Conservation (phyloP, 2,888 invertebrate species). For the Chloromyia formosa region DNA sequence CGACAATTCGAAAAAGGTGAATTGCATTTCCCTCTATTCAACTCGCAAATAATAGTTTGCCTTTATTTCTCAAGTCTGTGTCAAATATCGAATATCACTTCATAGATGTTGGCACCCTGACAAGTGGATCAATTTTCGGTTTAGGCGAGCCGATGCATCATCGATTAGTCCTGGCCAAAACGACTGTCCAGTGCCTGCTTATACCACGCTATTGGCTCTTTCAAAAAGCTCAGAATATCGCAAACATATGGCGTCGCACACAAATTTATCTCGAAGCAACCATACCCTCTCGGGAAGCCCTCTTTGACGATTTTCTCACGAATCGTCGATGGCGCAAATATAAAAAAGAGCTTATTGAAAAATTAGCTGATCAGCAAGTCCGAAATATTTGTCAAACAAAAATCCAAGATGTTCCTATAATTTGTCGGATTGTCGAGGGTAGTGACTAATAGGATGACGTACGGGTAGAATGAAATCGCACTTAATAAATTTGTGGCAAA, state of each 20-base stretch:
- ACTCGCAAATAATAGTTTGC: no score
- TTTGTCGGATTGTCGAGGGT: slow-evolving; percentile 59
- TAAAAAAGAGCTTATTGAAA: slow-evolving; percentile 55
- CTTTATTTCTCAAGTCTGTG: no score
- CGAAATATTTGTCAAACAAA: slow-evolving; percentile 59
- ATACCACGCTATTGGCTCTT: slow-evolving; percentile 76
- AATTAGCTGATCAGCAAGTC: slow-evolving; percentile 48
- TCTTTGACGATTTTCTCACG: slow-evolving; percentile 57
- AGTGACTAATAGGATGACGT: no score
- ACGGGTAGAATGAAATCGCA: no score
- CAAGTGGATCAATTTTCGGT: slow-evolving; percentile 67
- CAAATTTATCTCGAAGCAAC: slow-evolving; percentile 57
- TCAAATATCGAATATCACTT: slow-evolving; percentile 56
- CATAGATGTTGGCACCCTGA: slow-evolving; percentile 60
- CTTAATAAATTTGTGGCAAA: no score
- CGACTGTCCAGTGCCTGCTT: slow-evolving; percentile 72
- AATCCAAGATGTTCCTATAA: slow-evolving; percentile 59
- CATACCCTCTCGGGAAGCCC: slow-evolving; percentile 58
- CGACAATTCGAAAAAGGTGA: no score
- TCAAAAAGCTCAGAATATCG: slow-evolving; percentile 64
- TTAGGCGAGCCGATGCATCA: slow-evolving; percentile 75
- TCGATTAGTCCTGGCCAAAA: slow-evolving; percentile 73
- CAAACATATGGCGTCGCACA: slow-evolving; percentile 61
- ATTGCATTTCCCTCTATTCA: no score
- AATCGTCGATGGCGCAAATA: slow-evolving; percentile 59